Evolutionary conservation across 1,140 invertebrate species (phyloP).

Genomic region (Formica selysi): DNA sequence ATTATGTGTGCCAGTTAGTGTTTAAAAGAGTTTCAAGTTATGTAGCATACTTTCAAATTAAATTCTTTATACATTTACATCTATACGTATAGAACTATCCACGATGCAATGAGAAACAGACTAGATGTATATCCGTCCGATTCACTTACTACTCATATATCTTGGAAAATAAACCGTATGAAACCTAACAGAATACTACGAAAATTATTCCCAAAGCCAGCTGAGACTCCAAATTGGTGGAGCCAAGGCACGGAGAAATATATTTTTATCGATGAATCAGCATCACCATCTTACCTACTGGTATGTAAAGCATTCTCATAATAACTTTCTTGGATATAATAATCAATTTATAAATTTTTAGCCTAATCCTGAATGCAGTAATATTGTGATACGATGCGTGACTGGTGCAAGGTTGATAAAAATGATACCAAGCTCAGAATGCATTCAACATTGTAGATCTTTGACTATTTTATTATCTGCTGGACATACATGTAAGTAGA

Average conservation of each 20-base stretch:
- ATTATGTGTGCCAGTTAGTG: not conserved
- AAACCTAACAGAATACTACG: slow-evolving; percentile 89
- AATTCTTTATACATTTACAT: slow-evolving; percentile 68
- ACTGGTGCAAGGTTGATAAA: slow-evolving; percentile 89
- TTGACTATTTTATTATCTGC: slow-evolving; percentile 89
- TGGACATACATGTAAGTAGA: slow-evolving; percentile 90
- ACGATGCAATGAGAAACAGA: slow-evolving; percentile 77
- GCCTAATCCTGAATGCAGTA: slow-evolving; percentile 92
- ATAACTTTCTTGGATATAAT: slow-evolving; percentile 18
- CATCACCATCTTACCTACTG: slow-evolving; percentile 87
- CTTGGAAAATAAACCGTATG: slow-evolving; percentile 91
- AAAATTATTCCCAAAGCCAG: slow-evolving; percentile 89
- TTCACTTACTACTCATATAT: slow-evolving; percentile 81
- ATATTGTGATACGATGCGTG: slow-evolving; percentile 90
- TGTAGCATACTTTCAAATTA: slow-evolving; percentile 23
- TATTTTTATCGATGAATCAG: slow-evolving; percentile 90
- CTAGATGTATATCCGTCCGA: slow-evolving; percentile 73
- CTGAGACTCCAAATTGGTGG: slow-evolving; percentile 88
- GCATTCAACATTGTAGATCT: slow-evolving; percentile 88
- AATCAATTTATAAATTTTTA: slow-evolving; percentile 68
- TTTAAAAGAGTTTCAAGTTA: not conserved
- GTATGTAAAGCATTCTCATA: slow-evolving; percentile 79
- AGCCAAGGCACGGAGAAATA: slow-evolving; percentile 91
- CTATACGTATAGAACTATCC: slow-evolving; percentile 74
- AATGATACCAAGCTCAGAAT: slow-evolving; percentile 90